These are phyloP conservation scores for Hedya salicella DNA, from an alignment of 2,888 invertebrate species.

Conservation along the genomic window DNA sequence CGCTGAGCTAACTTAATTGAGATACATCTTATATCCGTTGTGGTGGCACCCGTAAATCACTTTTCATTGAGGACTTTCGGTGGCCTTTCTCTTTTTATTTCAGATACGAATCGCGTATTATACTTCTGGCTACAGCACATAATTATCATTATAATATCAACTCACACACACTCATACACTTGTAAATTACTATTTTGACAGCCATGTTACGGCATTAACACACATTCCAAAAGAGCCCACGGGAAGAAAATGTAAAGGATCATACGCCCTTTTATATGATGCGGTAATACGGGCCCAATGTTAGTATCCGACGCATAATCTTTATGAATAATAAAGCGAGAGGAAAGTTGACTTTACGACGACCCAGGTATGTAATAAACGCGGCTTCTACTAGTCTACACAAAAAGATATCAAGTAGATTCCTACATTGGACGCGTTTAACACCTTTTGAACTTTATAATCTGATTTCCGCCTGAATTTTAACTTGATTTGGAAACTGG, in stretches of 20 bases:
- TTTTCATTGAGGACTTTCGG: too few species aligned
- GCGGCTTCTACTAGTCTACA: neutral
- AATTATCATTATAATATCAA: neutral
- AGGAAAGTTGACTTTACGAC: slow-evolving; percentile 33
- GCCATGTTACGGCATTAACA: neutral
- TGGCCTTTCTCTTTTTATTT: too few species aligned
- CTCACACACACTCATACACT: neutral
- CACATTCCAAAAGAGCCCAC: neutral
- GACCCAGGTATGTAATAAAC: slow-evolving; percentile 19
- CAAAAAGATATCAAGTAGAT: neutral
- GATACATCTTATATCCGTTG: too few species aligned
- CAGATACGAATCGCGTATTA: too few species aligned
- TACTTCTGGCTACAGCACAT: too few species aligned
- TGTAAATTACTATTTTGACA: slow-evolving; percentile 16
- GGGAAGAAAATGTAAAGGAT: too few species aligned
- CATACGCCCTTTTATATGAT: slow-evolving; percentile 2
- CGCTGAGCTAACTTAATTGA: too few species aligned
- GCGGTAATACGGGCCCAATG: neutral
- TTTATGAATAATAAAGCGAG: slow-evolving; percentile 37
- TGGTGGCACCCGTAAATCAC: too few species aligned
- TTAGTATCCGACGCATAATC: slow-evolving; percentile 21
- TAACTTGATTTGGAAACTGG: neutral
- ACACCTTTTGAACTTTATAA: neutral
- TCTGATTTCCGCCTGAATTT: neutral
- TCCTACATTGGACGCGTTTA: neutral